These are phyloP conservation scores for Brachystomella parvula DNA, from an alignment of 1,140 invertebrate genomes.

Conservation along the genomic window DNA sequence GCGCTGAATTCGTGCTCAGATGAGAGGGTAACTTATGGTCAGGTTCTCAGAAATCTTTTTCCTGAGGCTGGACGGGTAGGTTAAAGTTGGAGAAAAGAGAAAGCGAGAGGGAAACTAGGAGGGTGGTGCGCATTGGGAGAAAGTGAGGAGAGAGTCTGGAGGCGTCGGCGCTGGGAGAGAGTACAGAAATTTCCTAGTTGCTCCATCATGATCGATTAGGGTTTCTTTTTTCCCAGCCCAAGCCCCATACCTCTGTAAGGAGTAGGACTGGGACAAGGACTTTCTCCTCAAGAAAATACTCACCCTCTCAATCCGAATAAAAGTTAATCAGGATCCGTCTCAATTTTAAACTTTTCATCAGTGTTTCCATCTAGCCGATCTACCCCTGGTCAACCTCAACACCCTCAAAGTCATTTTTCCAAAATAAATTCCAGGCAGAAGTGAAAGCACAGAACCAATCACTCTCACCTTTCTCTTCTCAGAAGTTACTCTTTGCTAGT, in stretches of 20 bases:
- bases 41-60: background rate
- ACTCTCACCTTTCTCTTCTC: too few relatives aligned
- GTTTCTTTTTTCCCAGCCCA: constrained; percentile 17
- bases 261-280: background rate
- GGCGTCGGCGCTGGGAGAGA: constrained; percentile 29
- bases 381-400: too few relatives aligned
- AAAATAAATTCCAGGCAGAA: too few relatives aligned
- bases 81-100: background rate
- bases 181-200: constrained; percentile 7
- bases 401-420: too few relatives aligned
- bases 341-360: too few relatives aligned
- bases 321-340: too few relatives aligned
- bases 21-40: background rate
- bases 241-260: background rate
- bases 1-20: background rate
- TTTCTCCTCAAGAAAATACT: background rate
- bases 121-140: background rate
- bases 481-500: too few relatives aligned
- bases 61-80: background rate
- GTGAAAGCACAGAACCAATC: too few relatives aligned
- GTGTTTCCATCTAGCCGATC: too few relatives aligned
- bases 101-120: background rate
- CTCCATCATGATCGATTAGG: constrained; percentile 39
- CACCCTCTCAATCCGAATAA: background rate
- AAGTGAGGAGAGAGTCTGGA: background rate